phyloP scores from a whole-genome alignment of 92 coral and sea anemone species.

The Bergia sp. region DNA sequence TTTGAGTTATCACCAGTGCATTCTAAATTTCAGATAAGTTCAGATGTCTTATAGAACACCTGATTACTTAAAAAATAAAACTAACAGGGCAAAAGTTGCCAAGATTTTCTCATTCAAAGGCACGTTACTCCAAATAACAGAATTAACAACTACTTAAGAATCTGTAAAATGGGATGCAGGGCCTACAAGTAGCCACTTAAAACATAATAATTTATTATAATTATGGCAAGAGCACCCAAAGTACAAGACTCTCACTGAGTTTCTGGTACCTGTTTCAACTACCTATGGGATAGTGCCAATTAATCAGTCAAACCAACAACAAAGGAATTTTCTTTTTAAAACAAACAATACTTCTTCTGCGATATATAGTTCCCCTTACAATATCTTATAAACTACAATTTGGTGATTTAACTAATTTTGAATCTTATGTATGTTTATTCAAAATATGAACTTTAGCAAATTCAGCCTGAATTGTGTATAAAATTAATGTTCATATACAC shows the following conservation, averaged over 20 bases:
- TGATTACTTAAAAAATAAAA: background rate
- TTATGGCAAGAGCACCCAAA: background rate
- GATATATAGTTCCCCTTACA: background rate
- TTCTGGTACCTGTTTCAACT: constrained; percentile 34
- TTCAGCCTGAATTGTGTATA: background rate
- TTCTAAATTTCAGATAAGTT: background rate
- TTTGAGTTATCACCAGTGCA: background rate
- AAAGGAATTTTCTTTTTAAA: background rate
- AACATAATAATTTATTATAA: background rate
- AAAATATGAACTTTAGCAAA: too few relatives aligned
- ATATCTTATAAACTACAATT: too few relatives aligned
- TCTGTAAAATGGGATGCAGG: background rate
- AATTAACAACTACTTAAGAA: too few relatives aligned
- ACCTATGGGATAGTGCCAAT: constrained; percentile 7
- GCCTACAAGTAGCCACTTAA: background rate
- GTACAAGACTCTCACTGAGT: background rate
- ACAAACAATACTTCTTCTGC: background rate
- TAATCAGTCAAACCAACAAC: background rate
- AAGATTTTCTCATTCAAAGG: background rate
- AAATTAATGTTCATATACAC: background rate
- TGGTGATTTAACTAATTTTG: too few relatives aligned
- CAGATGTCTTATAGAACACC: background rate
- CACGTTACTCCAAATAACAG: background rate
- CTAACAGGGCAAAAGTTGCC: too few relatives aligned
- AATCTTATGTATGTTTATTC: background rate